Base-by-base conservation (phyloP, 2,797 vertebrate genomes). In the Denticeps clupeoides region DNA sequence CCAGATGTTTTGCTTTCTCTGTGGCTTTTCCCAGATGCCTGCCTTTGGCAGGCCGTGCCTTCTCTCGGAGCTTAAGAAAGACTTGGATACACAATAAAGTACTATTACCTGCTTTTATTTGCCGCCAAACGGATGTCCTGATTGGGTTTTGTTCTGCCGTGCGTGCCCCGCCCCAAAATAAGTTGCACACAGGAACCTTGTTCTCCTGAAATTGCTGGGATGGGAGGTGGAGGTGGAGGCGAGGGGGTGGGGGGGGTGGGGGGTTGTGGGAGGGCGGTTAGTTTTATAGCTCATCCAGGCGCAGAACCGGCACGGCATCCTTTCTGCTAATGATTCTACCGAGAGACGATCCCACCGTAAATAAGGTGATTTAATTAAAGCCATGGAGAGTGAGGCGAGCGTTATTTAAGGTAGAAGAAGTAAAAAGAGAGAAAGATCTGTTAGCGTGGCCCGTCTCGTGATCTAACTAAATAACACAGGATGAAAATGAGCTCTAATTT, bases 71-170 rank as follows among this genome's bases (percentile, higher is more conserved):
- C 71, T 63, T 67, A 72, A 72, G 67, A 74, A 66, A 68, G 71
- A 58, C 79, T 81, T 83, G 81, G 80, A 81, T 65, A 60, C 72
- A 76, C 72, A 81, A 80, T 74, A 82, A 83, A 84, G 74, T 52
- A 65, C 68, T 66, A 60, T 53, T 52, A 62, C 66, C 53, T 48
- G 64, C 72, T 81, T 81, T 81, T 59, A 82, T 78, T 70, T 70
- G 33, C 61, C 60, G 73, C 78, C 81, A 81, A 58, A 67, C 66
- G 58, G 58, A 70, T 77, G 53, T 60, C 53, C 67, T 68, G 55
- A 71, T 76, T 53, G 47, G 43, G 31, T 24, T 49, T 49, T 53
- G 56, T 49, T 59, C 50, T 48, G 40, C 44, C 44, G 43, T 35
- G 55, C 55, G 47, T 9, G 7, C 7, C 9, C 32, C 32, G 3